These are phyloP conservation scores for Drosophila kuntzei DNA, from an alignment of 2,888 invertebrate species.

Conservation along the genomic window DNA sequence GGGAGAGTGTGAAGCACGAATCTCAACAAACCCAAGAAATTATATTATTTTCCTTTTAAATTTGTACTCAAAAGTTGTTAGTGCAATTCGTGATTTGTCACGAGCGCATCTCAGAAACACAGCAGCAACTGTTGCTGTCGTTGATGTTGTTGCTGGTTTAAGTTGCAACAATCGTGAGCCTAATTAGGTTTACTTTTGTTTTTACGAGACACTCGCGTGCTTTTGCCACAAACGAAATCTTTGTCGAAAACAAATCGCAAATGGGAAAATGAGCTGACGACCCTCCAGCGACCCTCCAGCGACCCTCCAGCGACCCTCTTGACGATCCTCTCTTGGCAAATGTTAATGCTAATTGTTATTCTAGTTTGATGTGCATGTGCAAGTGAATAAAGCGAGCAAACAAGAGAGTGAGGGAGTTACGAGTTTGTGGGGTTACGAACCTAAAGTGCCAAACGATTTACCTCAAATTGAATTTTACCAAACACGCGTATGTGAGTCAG, in stretches of 20 bases:
- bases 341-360: constrained; percentile 77
- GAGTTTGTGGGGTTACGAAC: constrained; percentile 1
- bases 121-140: constrained; percentile 20
- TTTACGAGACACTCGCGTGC: constrained; percentile 49
- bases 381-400: not conserved
- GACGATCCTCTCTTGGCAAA: not conserved
- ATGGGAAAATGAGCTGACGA: constrained; percentile 19
- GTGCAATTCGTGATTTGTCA: not conserved
- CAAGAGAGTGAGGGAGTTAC: no score
- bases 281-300: not conserved
- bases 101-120: constrained; percentile 4
- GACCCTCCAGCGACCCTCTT: not conserved
- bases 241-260: constrained; percentile 46
- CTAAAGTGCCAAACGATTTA: constrained; percentile 64
- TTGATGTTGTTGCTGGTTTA: constrained; percentile 25
- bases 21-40: no score
- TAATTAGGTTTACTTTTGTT: constrained; percentile 69
- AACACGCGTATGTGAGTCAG: constrained; percentile 37
- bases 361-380: constrained; percentile 49
- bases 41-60: no score
- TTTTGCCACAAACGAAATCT: constrained; percentile 36
- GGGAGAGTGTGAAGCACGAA: not conserved
- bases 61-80: no score
- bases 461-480: constrained; percentile 68
- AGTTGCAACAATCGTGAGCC: constrained; percentile 51